A percentile compares a stretch with the other conserved stretches of the same genome.
These are phyloP conservation scores for Prenolepis imparis DNA, from an alignment of 2,888 invertebrate species.

Conservation along the genomic window DNA sequence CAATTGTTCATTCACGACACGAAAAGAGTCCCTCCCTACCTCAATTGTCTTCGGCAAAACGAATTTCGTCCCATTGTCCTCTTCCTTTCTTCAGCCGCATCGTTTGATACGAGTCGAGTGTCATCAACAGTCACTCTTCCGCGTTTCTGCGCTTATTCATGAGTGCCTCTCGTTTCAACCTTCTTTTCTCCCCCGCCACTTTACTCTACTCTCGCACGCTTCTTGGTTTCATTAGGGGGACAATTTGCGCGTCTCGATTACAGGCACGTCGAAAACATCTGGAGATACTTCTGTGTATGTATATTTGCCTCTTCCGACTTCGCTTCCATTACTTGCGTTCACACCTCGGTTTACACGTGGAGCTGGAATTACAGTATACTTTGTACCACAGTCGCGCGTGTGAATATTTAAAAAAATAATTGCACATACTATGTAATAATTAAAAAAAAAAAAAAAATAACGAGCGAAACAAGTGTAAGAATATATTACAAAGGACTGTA, in stretches of 20 bases:
- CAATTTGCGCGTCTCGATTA: background rate
- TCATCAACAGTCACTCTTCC: conserved; percentile 45
- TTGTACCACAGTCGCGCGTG: background rate
- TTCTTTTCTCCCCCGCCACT: background rate
- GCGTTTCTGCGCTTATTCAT: conserved; percentile 2
- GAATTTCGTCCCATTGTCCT: conserved; percentile 3
- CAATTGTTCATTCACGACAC: background rate
- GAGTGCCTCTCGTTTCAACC: background rate
- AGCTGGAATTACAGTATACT: background rate
- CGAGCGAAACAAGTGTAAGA: background rate
- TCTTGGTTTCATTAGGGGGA: background rate
- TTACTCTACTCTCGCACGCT: background rate
- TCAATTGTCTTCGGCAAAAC: background rate
- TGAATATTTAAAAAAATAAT: background rate
- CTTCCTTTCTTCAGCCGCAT: background rate
- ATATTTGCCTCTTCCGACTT: background rate
- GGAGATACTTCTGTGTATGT: background rate
- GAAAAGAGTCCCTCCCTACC: background rate
- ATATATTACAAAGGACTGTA: background rate
- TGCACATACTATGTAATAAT: background rate
- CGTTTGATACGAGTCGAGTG: conserved; percentile 1
- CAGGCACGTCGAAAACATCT: background rate
- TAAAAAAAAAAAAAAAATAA: background rate
- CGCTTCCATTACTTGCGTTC: background rate
- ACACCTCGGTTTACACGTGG: background rate